Conservation (phyloP, 2,797 vertebrate species). For the Siniperca undulata region DNA sequence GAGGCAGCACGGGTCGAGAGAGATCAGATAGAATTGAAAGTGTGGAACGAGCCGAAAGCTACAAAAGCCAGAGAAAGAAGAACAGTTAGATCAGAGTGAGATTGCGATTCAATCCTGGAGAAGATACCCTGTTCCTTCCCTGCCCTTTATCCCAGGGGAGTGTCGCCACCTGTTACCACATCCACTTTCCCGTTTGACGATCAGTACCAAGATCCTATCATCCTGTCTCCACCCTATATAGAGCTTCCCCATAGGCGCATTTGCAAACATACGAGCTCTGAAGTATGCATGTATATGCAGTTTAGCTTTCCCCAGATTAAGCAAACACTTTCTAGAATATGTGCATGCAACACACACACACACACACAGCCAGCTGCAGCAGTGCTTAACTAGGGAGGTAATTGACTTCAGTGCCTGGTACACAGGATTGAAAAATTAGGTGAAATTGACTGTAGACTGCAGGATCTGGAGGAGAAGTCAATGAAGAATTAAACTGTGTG, state of each 20-base stretch:
- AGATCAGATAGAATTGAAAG: slow-evolving; percentile 69
- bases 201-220: slow-evolving; percentile 47
- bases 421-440: slow-evolving; percentile 79
- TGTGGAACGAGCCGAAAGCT: slow-evolving; percentile 47
- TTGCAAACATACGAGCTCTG: slow-evolving; percentile 44
- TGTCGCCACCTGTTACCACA: slow-evolving; percentile 58
- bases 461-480: slow-evolving; percentile 74
- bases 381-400: slow-evolving; percentile 79
- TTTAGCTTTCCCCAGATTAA: slow-evolving; percentile 24
- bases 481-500: slow-evolving; percentile 81
- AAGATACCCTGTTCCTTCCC: slow-evolving; percentile 64
- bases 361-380: slow-evolving; percentile 47
- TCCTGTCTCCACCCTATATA: slow-evolving; percentile 18
- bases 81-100: slow-evolving; percentile 67
- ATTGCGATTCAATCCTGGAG: slow-evolving; percentile 69
- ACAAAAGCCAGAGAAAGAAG: slow-evolving; percentile 65
- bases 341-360: slow-evolving; percentile 22
- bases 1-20: slow-evolving; percentile 39
- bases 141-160: slow-evolving; percentile 51
- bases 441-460: slow-evolving; percentile 81
- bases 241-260: slow-evolving; percentile 19
- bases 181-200: slow-evolving; percentile 54
- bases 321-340: slow-evolving; percentile 46
- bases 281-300: slow-evolving; percentile 43
- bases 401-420: slow-evolving; percentile 79